Evolutionary conservation across 2,113 vertebrate species (phyloP).

Genomic region (Phrynosoma blainvillii): DNA sequence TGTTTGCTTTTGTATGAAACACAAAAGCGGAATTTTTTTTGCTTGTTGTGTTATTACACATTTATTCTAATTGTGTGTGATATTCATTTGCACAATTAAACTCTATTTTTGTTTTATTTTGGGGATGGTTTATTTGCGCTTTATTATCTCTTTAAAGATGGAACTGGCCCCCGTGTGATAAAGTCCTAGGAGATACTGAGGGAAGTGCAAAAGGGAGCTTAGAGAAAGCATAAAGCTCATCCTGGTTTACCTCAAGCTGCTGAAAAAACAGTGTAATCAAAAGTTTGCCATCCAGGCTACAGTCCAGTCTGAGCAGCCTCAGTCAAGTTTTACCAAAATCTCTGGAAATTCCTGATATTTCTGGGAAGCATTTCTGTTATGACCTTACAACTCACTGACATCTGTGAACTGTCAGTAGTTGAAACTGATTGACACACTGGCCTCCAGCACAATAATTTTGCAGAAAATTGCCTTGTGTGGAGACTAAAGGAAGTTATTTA

Average conservation of each 20-base stretch:
- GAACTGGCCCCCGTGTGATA: no score
- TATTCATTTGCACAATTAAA: no score
- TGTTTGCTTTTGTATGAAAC: no score
- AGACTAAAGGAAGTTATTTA: background rate
- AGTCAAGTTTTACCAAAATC: background rate
- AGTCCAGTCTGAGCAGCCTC: background rate
- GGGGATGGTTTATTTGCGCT: no score
- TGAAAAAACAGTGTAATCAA: background rate
- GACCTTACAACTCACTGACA: background rate
- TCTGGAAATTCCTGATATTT: background rate
- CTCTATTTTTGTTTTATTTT: no score
- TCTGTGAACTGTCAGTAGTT: background rate
- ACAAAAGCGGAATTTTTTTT: no score
- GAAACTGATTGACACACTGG: background rate
- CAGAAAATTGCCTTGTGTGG: background rate
- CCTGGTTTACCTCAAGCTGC: background rate
- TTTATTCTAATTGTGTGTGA: no score
- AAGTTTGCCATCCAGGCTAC: background rate
- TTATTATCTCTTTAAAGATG: no score
- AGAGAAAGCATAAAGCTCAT: no score
- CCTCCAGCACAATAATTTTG: background rate
- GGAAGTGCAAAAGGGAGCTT: no score
- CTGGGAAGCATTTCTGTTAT: background rate
- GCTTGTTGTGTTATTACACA: no score
- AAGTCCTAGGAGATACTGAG: no score